Percentiles rank a stretch among this genome's conserved stretches.
phyloP scores from a whole-genome alignment of 2,888 invertebrate species.

The Aleiodes alternator region DNA sequence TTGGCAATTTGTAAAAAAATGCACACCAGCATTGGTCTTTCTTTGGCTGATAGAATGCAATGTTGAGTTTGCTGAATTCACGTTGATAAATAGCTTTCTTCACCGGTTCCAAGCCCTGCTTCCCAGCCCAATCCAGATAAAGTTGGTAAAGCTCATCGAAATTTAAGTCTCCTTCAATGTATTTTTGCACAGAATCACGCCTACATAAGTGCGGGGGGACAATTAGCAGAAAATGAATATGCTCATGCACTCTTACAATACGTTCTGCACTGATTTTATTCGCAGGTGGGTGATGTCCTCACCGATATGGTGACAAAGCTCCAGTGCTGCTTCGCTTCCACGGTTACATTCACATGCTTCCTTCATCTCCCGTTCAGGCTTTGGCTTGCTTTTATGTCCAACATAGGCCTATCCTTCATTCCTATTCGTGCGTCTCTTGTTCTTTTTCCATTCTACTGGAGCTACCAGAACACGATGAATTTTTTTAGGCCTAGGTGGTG shows the following conservation, averaged over 20 bases:
- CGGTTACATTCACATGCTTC: neutral
- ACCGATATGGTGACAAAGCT: conserved; percentile 28
- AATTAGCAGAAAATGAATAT: neutral
- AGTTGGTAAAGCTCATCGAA: neutral
- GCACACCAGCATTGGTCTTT: conserved; percentile 25
- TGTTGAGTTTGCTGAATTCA: neutral
- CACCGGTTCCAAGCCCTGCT: neutral
- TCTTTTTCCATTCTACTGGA: too few relatives aligned
- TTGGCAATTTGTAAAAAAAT: neutral
- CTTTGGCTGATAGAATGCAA: conserved; percentile 12
- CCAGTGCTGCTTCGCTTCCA: neutral
- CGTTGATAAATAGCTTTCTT: neutral
- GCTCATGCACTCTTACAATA: neutral
- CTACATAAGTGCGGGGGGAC: neutral
- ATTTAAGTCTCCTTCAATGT: neutral
- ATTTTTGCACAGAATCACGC: neutral
- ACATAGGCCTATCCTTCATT: too few relatives aligned
- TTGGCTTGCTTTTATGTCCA: neutral
- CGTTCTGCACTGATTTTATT: conserved; percentile 2
- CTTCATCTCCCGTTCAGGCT: too few relatives aligned
- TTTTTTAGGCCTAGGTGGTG: too few relatives aligned
- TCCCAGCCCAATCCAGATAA: neutral
- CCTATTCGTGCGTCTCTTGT: too few relatives aligned
- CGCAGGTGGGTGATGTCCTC: conserved; percentile 20
- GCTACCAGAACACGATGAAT: too few relatives aligned